phyloP scores from a whole-genome alignment of 2,888 invertebrate genomes.

The Scaptomyza flava region DNA sequence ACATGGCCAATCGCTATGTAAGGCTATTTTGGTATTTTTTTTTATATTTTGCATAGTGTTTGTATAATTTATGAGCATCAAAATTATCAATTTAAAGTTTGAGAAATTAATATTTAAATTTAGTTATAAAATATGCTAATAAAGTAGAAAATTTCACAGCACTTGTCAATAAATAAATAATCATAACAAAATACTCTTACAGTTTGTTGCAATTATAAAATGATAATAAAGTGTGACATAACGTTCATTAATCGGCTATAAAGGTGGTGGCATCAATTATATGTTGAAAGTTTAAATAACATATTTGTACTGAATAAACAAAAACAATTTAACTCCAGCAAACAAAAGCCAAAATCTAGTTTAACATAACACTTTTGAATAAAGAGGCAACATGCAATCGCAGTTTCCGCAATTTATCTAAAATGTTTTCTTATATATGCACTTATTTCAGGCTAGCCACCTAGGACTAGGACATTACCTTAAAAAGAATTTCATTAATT shows the following conservation, averaged over 20 bases:
- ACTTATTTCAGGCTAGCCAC: too few species aligned
- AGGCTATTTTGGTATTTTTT: not conserved
- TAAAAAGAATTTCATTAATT: not conserved
- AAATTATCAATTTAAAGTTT: constrained; percentile 1
- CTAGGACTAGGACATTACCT: not conserved
- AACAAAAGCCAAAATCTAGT: not conserved
- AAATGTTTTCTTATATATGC: too few species aligned
- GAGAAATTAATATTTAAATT: not conserved
- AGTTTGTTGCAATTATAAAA: not conserved
- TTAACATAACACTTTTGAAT: not conserved
- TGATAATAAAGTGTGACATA: not conserved
- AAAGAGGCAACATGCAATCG: not conserved
- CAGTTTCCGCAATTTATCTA: too few species aligned
- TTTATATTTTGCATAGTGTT: too few species aligned
- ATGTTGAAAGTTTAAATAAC: not conserved
- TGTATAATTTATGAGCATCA: not conserved
- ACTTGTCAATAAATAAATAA: too few species aligned
- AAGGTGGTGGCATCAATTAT: not conserved
- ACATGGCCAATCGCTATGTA: not conserved
- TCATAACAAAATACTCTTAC: not conserved
- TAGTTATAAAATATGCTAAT: not conserved
- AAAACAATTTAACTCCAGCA: not conserved
- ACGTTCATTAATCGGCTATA: too few species aligned
- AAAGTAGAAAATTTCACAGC: too few species aligned
- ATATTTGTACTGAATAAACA: not conserved